A percentile compares a stretch with the other conserved stretches of the same genome.
Conservation (phyloP, 1,140 invertebrate genomes). For the Drosophila sproati region DNA sequence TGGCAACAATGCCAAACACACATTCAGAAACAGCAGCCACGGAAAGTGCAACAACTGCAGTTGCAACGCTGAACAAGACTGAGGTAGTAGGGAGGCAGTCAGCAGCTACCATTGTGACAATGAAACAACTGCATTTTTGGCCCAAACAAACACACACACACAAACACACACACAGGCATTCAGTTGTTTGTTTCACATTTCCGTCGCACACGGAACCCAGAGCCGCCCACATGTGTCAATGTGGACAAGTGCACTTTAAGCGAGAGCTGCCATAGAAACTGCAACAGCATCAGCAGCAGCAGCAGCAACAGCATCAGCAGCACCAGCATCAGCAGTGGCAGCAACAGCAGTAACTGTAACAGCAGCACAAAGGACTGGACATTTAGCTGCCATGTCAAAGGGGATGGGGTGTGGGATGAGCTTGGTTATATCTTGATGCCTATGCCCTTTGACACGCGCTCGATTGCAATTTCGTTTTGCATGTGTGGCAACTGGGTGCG, state of each 20-base stretch:
- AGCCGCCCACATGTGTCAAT: constrained; percentile 70
- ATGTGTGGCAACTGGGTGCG: constrained; percentile 50
- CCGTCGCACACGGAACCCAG: constrained; percentile 66
- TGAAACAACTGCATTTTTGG: constrained; percentile 80
- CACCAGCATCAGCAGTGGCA: constrained; percentile 36
- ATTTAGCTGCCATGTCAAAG: constrained; percentile 57
- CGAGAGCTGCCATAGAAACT: constrained; percentile 33
- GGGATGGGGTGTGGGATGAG: neutral
- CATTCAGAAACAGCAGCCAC: constrained; percentile 35
- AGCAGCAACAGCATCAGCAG: constrained; percentile 27
- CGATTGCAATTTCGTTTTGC: constrained; percentile 74
- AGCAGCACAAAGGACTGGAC: constrained; percentile 62
- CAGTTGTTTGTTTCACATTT: constrained; percentile 76
- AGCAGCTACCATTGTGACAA: constrained; percentile 70
- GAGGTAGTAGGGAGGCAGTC: constrained; percentile 1
- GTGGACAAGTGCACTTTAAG: constrained; percentile 81
- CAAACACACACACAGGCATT: constrained; percentile 15
- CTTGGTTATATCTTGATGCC: constrained; percentile 61
- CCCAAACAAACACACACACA: constrained; percentile 37
- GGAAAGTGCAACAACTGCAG: constrained; percentile 13
- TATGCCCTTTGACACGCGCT: constrained; percentile 75
- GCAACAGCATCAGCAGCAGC: constrained; percentile 12
- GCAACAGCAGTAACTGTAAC: constrained; percentile 24
- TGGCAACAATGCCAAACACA: constrained; percentile 35
- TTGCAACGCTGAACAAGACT: constrained; percentile 26